A percentile compares a stretch with the other conserved stretches of the same genome.
Evolutionary conservation across 2,113 vertebrate genomes (phyloP).

Genomic region (Paradisaea rubra): DNA sequence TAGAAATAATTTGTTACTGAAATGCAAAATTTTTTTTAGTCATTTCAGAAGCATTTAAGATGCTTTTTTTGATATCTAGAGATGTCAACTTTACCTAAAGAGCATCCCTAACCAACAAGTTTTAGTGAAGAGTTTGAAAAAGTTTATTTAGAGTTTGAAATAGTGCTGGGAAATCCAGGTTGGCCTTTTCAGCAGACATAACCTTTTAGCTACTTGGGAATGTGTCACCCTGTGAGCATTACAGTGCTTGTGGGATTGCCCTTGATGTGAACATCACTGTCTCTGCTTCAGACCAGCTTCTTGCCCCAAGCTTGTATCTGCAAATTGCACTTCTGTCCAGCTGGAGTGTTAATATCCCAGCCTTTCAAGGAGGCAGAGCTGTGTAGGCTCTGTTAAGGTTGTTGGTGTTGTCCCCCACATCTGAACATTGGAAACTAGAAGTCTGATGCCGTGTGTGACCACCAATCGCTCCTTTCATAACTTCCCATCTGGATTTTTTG

Average conservation of each 20-base stretch:
- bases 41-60: neutral
- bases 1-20: neutral
- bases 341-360: too few species aligned
- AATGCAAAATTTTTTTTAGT: neutral
- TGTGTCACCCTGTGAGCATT: neutral
- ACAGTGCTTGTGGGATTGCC: neutral
- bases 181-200: neutral
- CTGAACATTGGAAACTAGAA: rapidly evolving
- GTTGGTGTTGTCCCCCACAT: neutral
- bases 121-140: too few species aligned
- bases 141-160: neutral
- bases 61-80: neutral
- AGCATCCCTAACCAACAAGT: neutral
- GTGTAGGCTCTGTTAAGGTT: rapidly evolving
- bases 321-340: neutral
- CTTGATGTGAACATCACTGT: neutral
- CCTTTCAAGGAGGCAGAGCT: neutral
- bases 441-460: neutral
- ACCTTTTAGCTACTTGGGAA: neutral
- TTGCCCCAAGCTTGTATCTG: neutral
- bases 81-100: neutral
- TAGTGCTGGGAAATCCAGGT: neutral
- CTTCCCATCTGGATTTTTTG: neutral
- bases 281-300: neutral
- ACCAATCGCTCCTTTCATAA: neutral